Evolutionary conservation across 2,888 invertebrate genomes (phyloP).

Genomic region (Didymodactylos carnosus): DNA sequence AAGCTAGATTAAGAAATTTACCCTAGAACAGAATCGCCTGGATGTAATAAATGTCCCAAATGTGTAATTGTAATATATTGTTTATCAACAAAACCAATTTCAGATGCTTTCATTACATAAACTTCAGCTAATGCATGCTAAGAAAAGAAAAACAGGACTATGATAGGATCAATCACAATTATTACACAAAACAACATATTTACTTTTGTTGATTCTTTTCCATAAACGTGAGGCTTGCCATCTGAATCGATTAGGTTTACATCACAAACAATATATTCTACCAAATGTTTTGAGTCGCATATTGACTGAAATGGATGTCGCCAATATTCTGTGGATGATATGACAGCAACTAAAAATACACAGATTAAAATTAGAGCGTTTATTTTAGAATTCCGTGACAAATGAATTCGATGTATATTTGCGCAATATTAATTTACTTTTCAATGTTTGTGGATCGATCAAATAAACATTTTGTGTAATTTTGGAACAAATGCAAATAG

Average conservation of each 20-base stretch:
- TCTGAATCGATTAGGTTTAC: slow-evolving; percentile 53
- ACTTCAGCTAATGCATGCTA: slow-evolving; percentile 70
- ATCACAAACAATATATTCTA: slow-evolving; percentile 82
- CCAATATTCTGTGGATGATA: slow-evolving; percentile 14
- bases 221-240: slow-evolving; percentile 41
- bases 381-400: too few relatives aligned
- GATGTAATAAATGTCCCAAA: slow-evolving; percentile 71
- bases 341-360: slow-evolving; percentile 6
- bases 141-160: slow-evolving; percentile 17
- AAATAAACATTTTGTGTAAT: slow-evolving; percentile 73
- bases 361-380: not conserved
- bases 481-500: slow-evolving; percentile 64
- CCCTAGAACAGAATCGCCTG: slow-evolving; percentile 79
- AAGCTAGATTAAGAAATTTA: slow-evolving; percentile 38
- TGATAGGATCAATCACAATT: too few relatives aligned
- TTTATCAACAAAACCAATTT: slow-evolving; percentile 49
- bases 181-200: not conserved
- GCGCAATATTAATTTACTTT: slow-evolving; percentile 20
- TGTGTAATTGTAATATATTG: slow-evolving; percentile 72
- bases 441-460: slow-evolving; percentile 55
- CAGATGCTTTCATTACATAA: slow-evolving; percentile 67
- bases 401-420: not conserved
- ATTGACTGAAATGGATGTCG: slow-evolving; percentile 35
- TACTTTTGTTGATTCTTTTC: slow-evolving; percentile 58
- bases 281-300: slow-evolving; percentile 69